Conservation (phyloP, 2,113 vertebrate species). For the Apus apus region DNA sequence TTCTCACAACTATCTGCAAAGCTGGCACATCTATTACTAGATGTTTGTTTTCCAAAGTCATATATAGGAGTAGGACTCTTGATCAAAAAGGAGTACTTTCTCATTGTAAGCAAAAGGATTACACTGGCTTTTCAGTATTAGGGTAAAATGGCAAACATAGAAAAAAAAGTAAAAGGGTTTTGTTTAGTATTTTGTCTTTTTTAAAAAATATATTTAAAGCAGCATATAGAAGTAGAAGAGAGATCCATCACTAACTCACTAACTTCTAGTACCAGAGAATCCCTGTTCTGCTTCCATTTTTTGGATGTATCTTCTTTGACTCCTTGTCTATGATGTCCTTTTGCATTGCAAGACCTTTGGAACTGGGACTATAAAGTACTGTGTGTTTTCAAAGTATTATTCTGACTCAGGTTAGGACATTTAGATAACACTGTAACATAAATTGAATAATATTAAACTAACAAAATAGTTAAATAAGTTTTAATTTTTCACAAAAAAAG, state of each 20-base stretch:
- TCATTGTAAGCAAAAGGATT: neutral
- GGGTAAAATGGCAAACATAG: neutral
- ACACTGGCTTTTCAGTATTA: neutral
- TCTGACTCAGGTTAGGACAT: neutral
- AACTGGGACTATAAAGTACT: neutral
- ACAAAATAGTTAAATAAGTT: neutral
- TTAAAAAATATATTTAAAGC: neutral
- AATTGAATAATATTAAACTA: neutral
- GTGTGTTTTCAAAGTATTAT: neutral
- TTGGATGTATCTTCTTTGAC: neutral
- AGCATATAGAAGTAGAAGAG: neutral
- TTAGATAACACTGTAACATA: neutral
- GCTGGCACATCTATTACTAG: neutral
- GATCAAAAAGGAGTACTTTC: neutral
- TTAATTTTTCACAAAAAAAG: neutral
- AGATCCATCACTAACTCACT: neutral
- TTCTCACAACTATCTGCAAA: neutral
- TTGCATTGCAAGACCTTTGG: neutral
- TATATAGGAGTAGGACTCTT: neutral
- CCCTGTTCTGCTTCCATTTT: neutral
- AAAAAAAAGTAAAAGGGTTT: neutral
- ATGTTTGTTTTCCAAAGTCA: neutral
- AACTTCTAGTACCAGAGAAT: neutral
- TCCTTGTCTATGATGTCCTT: neutral
- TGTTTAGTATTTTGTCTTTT: neutral